Evolutionary conservation across 2,113 vertebrate species (phyloP).

Genomic region (Panthera tigris): DNA sequence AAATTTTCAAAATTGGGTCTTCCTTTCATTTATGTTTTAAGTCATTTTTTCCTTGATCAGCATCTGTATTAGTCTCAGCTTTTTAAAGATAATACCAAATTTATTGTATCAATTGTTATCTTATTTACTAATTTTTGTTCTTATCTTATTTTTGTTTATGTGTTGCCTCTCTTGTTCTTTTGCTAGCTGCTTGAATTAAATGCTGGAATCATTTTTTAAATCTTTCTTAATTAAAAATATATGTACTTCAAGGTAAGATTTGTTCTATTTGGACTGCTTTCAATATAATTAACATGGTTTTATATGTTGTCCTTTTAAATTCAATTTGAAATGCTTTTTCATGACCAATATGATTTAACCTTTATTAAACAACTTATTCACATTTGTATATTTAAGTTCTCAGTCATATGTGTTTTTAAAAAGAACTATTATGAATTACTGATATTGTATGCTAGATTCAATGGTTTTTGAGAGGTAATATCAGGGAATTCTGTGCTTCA

Average conservation of each 20-base stretch:
- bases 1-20: not conserved
- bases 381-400: not conserved
- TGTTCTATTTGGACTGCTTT: not conserved
- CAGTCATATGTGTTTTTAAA: not conserved
- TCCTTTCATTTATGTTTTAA: not conserved
- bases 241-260: not conserved
- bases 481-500: not conserved
- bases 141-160: not conserved
- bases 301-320: not conserved
- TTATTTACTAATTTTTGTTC: not conserved
- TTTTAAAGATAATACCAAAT: not conserved
- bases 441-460: not conserved
- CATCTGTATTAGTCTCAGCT: not conserved
- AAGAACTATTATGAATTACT: not conserved
- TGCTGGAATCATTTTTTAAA: not conserved
- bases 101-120: not conserved
- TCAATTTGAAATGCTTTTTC: not conserved
- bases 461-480: not conserved
- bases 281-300: not conserved
- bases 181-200: not conserved
- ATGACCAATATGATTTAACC: not conserved
- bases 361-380: not conserved
- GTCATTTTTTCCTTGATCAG: not conserved
- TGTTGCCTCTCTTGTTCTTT: not conserved
- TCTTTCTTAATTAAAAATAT: not conserved